Evolutionary conservation across 2,797 vertebrate species (phyloP).

Genomic region (Helicolenus hilgendorfi): DNA sequence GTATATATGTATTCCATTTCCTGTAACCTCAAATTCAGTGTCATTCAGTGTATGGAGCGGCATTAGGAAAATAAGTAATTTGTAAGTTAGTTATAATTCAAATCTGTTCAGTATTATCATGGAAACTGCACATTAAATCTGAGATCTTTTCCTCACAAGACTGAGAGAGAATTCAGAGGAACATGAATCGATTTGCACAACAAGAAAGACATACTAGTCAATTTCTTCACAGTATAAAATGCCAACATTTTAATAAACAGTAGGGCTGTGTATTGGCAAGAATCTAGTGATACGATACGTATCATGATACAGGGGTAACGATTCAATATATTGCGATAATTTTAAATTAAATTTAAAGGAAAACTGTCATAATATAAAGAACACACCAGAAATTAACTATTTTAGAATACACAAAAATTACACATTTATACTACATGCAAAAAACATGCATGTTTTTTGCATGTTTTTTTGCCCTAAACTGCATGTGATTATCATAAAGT

Average conservation of each 20-base stretch:
- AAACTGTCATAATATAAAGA: background rate
- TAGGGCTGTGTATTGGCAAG: too few species aligned
- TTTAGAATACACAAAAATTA: background rate
- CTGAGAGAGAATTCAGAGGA: background rate
- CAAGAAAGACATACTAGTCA: background rate
- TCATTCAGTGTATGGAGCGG: background rate
- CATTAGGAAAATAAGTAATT: background rate
- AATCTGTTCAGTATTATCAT: background rate
- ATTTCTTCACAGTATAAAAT: background rate
- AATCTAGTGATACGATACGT: too few species aligned
- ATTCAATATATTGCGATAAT: background rate
- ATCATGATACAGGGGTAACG: background rate
- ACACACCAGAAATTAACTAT: background rate
- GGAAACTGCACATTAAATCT: background rate
- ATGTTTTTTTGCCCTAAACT: too few species aligned
- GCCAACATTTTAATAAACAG: background rate
- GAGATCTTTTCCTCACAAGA: background rate
- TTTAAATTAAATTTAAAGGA: fast-evolving
- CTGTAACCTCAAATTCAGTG: background rate
- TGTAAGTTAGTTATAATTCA: background rate
- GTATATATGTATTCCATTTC: background rate
- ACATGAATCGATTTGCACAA: background rate
- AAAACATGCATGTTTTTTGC: too few species aligned
- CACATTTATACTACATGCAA: background rate
- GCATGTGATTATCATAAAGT: too few species aligned